Conservation (phyloP, 2,888 invertebrate species). For the Globia sparganii region DNA sequence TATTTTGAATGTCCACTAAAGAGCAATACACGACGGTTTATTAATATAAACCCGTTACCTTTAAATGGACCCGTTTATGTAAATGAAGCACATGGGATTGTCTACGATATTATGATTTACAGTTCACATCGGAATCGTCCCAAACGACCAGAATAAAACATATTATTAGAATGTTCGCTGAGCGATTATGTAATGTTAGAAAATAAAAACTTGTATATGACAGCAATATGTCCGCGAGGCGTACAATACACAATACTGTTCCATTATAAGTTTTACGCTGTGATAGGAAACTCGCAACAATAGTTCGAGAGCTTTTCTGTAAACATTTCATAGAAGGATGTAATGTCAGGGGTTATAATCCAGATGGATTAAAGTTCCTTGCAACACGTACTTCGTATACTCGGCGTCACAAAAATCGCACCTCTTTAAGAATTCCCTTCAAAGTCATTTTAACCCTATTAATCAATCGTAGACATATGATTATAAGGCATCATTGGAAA, state of each 20-base stretch:
- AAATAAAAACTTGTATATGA: constrained; percentile 37
- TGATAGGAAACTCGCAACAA: constrained; percentile 49
- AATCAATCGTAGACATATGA: too few species aligned
- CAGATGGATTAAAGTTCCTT: neutral
- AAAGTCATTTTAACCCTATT: too few species aligned
- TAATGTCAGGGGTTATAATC: constrained; percentile 31
- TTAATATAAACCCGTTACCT: neutral
- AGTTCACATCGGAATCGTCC: neutral
- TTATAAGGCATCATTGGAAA: too few species aligned
- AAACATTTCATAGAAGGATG: constrained; percentile 34
- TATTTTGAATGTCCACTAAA: constrained; percentile 15
- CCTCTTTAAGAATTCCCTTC: too few species aligned
- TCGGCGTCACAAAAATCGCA: too few species aligned
- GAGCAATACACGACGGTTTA: neutral
- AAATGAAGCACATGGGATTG: neutral
- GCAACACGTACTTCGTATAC: neutral
- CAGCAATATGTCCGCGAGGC: constrained; percentile 50
- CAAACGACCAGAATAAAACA: neutral
- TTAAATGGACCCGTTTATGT: constrained; percentile 9
- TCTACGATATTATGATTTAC: neutral
- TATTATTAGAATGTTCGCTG: constrained; percentile 32
- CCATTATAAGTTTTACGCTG: constrained; percentile 60
- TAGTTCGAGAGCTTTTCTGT: constrained; percentile 40
- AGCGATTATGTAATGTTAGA: constrained; percentile 32
- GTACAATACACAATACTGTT: constrained; percentile 49